These are phyloP conservation scores for Trichomalopsis sarcophagae DNA, from an alignment of 1,140 invertebrate genomes.

Conservation along the genomic window DNA sequence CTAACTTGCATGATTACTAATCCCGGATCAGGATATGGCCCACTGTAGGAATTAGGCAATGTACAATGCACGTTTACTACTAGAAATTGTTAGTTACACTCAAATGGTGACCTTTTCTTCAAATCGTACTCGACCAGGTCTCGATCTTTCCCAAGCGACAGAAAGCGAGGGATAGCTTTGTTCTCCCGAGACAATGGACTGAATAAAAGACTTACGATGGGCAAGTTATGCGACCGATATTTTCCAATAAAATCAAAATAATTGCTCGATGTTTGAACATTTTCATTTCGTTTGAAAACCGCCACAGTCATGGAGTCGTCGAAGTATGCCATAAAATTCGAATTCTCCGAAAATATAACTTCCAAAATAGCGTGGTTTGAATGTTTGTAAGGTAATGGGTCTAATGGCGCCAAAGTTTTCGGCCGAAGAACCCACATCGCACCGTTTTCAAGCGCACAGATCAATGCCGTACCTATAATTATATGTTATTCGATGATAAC, in stretches of 20 bases:
- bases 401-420: conserved; percentile 72
- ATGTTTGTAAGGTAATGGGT: conserved; percentile 71
- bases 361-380: conserved; percentile 70
- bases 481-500: neutral
- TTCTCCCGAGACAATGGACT: conserved; percentile 51
- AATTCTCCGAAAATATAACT: conserved; percentile 74
- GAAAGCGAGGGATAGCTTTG: conserved; percentile 69
- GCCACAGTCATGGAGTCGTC: conserved; percentile 74
- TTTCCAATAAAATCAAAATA: conserved; percentile 77
- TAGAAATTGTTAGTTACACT: neutral
- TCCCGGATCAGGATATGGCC: conserved; percentile 66
- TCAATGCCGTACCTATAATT: conserved; percentile 55
- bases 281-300: conserved; percentile 66
- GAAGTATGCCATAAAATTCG: conserved; percentile 76
- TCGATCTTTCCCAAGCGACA: conserved; percentile 78
- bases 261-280: neutral
- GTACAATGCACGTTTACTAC: neutral
- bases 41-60: conserved; percentile 48
- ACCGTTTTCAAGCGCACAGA: conserved; percentile 75
- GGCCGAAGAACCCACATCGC: conserved; percentile 76
- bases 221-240: conserved; percentile 76
- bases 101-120: conserved; percentile 69
- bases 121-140: conserved; percentile 83
- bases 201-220: conserved; percentile 76
- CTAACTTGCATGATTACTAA: conserved; percentile 69